These are phyloP conservation scores for Momotus momota DNA, from an alignment of 2,797 vertebrate species.

Conservation along the genomic window DNA sequence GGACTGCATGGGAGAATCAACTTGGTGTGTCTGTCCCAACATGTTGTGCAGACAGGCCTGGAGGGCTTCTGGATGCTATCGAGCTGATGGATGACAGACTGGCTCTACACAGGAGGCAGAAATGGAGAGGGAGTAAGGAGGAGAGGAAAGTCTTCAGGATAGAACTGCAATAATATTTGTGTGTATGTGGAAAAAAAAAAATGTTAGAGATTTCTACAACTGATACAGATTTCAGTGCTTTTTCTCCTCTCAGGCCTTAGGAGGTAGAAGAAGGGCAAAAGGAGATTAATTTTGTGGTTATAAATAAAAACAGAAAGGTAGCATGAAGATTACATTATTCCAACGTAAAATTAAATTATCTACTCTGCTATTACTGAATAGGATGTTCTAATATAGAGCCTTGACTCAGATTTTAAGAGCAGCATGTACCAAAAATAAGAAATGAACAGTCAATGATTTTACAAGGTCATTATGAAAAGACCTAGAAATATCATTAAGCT, in stretches of 20 bases:
- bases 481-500: neutral
- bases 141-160: neutral
- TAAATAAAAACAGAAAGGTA: slow-evolving; percentile 41
- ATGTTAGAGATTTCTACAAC: neutral
- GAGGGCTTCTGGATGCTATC: neutral
- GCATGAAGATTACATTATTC: neutral
- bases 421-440: neutral
- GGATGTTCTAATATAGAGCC: neutral
- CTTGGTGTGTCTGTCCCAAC: neutral
- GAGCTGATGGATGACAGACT: neutral
- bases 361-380: neutral
- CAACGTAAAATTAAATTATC: slow-evolving; percentile 8
- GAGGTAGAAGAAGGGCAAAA: neutral
- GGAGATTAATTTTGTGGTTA: neutral
- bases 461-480: slow-evolving; percentile 1
- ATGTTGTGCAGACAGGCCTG: neutral
- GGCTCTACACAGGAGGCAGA: neutral
- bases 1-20: neutral
- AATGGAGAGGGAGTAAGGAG: neutral
- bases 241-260: neutral
- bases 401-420: slow-evolving; percentile 31
- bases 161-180: neutral
- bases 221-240: neutral
- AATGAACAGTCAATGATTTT: neutral
- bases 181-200: neutral